Evolutionary conservation across 2,888 invertebrate genomes (phyloP).

Genomic region (Drosophila crucigera): DNA sequence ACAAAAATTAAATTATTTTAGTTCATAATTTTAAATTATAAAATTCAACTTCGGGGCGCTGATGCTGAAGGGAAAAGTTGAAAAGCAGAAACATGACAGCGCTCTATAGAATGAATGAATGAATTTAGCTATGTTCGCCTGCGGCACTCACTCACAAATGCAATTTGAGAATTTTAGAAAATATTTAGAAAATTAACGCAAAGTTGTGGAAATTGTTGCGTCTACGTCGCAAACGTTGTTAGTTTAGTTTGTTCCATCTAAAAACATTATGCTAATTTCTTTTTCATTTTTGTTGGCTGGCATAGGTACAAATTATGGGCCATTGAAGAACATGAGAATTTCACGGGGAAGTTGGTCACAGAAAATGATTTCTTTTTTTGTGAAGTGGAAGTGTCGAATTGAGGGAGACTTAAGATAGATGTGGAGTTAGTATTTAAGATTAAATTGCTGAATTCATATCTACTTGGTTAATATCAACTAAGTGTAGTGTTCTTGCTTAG

Average conservation of each 20-base stretch:
- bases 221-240: constrained; percentile 45
- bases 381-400: neutral
- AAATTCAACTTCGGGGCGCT: constrained; percentile 57
- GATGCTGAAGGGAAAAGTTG: constrained; percentile 42
- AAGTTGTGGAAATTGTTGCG: constrained; percentile 76
- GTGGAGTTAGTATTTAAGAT: neutral
- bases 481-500: neutral
- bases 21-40: constrained; percentile 79
- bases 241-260: constrained; percentile 51
- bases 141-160: constrained; percentile 57
- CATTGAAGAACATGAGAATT: constrained; percentile 26
- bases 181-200: constrained; percentile 81
- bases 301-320: constrained; percentile 30
- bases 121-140: constrained; percentile 48
- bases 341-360: constrained; percentile 8
- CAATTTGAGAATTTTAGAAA: constrained; percentile 73
- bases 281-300: constrained; percentile 15
- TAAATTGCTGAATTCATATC: neutral
- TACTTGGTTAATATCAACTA: neutral
- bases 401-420: neutral
- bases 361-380: neutral
- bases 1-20: constrained; percentile 78
- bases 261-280: constrained; percentile 72
- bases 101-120: constrained; percentile 21
- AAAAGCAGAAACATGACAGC: constrained; percentile 55